phyloP scores from a whole-genome alignment of 2,888 invertebrate genomes.

The Cheilosia soror region DNA sequence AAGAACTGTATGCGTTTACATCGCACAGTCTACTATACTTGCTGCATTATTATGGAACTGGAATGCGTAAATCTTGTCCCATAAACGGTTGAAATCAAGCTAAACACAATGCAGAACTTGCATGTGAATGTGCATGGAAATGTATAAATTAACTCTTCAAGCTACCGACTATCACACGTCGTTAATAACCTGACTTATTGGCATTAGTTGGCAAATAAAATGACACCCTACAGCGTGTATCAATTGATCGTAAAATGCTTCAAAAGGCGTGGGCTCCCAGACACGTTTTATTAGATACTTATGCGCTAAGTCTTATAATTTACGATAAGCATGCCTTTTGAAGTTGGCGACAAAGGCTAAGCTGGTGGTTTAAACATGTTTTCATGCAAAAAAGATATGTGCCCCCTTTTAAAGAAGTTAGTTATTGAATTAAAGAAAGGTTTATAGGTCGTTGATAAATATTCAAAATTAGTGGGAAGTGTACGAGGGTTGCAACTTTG shows the following conservation, averaged over 20 bases:
- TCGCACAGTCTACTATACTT: no score
- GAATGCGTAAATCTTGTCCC: neutral
- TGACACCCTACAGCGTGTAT: constrained; percentile 27
- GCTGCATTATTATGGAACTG: no score
- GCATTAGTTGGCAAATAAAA: constrained; percentile 28
- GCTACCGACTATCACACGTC: constrained; percentile 16
- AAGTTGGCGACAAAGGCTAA: constrained; percentile 1
- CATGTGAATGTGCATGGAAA: neutral
- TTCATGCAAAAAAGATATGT: neutral
- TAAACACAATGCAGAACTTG: neutral
- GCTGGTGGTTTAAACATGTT: neutral
- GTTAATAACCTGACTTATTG: constrained; percentile 17
- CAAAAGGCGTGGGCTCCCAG: constrained; percentile 31
- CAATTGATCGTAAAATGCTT: constrained; percentile 35
- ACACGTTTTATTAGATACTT: constrained; percentile 12
- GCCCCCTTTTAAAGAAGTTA: no score
- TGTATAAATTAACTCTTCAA: neutral
- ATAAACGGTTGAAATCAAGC: neutral
- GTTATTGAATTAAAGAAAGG: no score
- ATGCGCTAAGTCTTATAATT: constrained; percentile 14
- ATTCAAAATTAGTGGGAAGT: no score
- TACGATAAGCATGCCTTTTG: constrained; percentile 18
- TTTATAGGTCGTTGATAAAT: no score
- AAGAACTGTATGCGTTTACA: no score
- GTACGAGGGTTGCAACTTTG: no score